Base-by-base conservation (phyloP, 1,140 invertebrate genomes). In the Neotoxoptera formosana region DNA sequence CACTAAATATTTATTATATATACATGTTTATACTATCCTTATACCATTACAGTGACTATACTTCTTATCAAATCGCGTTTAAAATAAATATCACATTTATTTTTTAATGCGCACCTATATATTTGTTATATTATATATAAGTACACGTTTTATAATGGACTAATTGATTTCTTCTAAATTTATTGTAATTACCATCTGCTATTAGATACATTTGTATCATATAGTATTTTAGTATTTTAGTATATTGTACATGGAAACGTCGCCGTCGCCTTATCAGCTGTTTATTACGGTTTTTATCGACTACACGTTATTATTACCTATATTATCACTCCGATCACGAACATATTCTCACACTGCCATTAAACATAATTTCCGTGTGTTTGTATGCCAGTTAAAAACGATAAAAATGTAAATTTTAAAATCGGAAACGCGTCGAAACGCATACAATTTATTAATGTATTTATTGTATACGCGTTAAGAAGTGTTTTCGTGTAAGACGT, bases 401-500 rank as follows among this genome's bases (percentile, higher is more conserved):
- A 84, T 84, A 84, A 84, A 41, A 45, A 45, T 84, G 34, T 41
- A 41, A 84, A 84, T 84, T 84, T 84, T 11, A 84, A 84, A 41
- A 84, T 84, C 36, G 34, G 36, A 41, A 84, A 84, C 41, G 36
- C 36, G 36, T 84, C 83, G 36, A 84, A 83, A 83, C 76, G 60
- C 60, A n/a, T 76, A 76, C 60, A 76, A 76, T 76, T n/a, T 76
- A 76, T 76, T 76, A 76, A 76, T 76, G 60, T 76, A 76, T 76
- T n/a, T 76, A 76, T 76, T 76, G 60, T 76, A 76, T 76, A n/a
- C 4, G n/a, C 60, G 60, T 76, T 41, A 84, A 86, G 36, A 86
- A 86, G 84, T 86, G 84, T 86, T 86, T 86, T 47, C 84, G 14
- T 86, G 84, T 86, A 86, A 86, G 41, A 86, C 84, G 41, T 47